phyloP scores from a whole-genome alignment of 2,113 vertebrate species.

The Vicugna pacos region DNA sequence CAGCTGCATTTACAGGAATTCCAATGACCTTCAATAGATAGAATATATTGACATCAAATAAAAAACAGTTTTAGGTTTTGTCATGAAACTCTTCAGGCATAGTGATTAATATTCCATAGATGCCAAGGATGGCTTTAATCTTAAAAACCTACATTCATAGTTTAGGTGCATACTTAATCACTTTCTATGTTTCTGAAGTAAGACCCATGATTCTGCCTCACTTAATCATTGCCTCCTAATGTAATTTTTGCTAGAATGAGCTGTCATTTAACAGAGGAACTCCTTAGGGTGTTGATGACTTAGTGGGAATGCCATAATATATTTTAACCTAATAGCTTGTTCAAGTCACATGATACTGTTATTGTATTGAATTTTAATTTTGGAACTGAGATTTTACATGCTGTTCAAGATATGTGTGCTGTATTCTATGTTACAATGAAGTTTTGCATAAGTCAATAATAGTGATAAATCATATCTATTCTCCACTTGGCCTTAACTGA shows the following conservation, averaged over 20 bases:
- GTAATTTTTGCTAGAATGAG: not conserved
- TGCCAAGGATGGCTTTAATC: not conserved
- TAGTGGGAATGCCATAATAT: not conserved
- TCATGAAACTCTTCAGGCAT: conserved; percentile 9
- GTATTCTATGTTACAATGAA: not conserved
- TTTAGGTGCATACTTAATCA: not conserved
- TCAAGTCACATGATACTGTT: not conserved
- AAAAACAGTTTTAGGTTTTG: not conserved
- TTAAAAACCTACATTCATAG: not conserved
- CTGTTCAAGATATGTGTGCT: not conserved
- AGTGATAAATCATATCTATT: not conserved
- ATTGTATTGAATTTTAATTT: conserved; percentile 28
- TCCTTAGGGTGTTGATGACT: not conserved
- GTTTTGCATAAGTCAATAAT: not conserved
- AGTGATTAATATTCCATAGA: not conserved
- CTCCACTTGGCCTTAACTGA: not conserved
- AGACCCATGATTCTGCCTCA: not conserved
- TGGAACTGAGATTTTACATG: not conserved
- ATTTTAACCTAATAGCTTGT: not conserved
- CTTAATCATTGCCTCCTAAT: not conserved
- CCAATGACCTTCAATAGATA: conserved; percentile 62
- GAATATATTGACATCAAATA: conserved; percentile 9
- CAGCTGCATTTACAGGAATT: conserved; percentile 60
- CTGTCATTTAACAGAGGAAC: not conserved
- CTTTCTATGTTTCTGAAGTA: not conserved